Evolutionary conservation across 1,140 invertebrate genomes (phyloP), one percentile per base, ranked within the genome.

Genomic region (Thrips palmi): DNA sequence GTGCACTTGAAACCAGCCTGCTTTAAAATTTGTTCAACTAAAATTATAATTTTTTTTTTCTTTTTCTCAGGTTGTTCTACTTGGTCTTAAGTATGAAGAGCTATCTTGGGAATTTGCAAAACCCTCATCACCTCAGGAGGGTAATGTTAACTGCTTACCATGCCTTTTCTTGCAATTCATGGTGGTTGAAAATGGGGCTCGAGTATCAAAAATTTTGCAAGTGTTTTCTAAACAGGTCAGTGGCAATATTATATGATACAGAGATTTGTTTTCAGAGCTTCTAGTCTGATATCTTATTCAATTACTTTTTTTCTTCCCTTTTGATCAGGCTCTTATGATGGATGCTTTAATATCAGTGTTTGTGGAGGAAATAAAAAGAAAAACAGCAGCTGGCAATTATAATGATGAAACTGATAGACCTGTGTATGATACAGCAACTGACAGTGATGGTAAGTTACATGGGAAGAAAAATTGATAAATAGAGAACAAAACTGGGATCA

Each of bases 101-200:
- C 59, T 92, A 38, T 86, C 77, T 18, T 92, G 86, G 78, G 83
- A 89, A 53, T 82, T 80, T 55, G 81, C 80, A 1, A 72, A 83
- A 52, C 81, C 86, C 6, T 81, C 78, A 29, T n/a, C n/a, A n/a
- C n/a, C n/a, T n/a, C 72, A 77, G 48, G 81, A 82, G 50, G 68
- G 76, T 40, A 84, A 84, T 62, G 74, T 76, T 10, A 79, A 91
- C 50, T 87, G 84, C 49, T 61, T 87, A 32, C 85, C 87, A 11
- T 91, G 84, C 55, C 65, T 93, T 33, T 89, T 91, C 57, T 53
- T 86, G 24, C 80, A 85, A 56, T 92, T 91, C 55, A 73, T 82
- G 52, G 75, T 85, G 4, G 68, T 83, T 14, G 80, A 86, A 54
- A 84, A 86, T 55, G 81, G 81, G 25, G 62, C 77, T 33, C 63